Evolutionary conservation across 2,797 vertebrate genomes (phyloP).

Genomic region (Crypturellus tataupa): DNA sequence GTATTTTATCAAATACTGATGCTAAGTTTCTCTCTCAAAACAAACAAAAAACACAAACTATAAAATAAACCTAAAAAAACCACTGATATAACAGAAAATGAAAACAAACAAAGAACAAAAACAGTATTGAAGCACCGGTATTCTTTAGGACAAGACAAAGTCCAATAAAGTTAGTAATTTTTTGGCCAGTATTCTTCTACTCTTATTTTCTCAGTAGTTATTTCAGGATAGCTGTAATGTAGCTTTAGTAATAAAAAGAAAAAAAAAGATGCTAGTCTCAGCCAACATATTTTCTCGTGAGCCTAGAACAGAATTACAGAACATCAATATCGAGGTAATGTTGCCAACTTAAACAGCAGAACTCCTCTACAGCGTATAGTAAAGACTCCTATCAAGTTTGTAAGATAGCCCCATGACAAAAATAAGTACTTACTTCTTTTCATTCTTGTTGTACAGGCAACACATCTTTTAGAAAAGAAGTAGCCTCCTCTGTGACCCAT

Average conservation of each 20-base stretch:
- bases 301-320: neutral
- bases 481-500: neutral
- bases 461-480: neutral
- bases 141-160: neutral
- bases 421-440: neutral
- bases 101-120: neutral
- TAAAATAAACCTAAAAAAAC: neutral
- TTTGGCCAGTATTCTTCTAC: neutral
- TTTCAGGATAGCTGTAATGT: neutral
- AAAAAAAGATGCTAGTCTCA: neutral
- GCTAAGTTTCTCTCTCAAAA: neutral
- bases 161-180: neutral
- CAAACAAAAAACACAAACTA: neutral
- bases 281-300: neutral
- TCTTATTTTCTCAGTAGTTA: neutral
- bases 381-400: neutral
- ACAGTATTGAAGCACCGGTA: too few relatives aligned
- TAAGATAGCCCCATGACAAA: neutral
- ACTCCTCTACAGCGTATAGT: fast-evolving
- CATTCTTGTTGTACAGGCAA: neutral
- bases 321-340: neutral
- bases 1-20: neutral
- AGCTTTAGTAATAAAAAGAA: neutral
- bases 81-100: too few relatives aligned
- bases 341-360: neutral